A percentile compares a stretch with the other conserved stretches of the same genome.
Evolutionary conservation across 2,888 invertebrate species (phyloP).

Genomic region (Ectropis crepuscularia): DNA sequence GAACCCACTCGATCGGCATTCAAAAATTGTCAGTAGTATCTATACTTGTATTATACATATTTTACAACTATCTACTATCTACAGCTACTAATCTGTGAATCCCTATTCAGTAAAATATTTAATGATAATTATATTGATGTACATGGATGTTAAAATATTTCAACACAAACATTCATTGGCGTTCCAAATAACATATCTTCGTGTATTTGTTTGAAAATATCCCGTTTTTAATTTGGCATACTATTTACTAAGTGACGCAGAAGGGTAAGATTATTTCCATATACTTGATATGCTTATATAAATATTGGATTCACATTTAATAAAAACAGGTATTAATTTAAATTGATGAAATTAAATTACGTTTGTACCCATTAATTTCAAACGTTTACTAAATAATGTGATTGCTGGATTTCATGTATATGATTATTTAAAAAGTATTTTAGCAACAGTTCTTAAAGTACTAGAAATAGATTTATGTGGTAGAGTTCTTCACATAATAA

Average conservation of each 20-base stretch:
- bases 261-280: constrained; percentile 24
- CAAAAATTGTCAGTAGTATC: neutral
- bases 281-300: neutral
- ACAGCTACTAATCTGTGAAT: no score
- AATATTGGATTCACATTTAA: no score
- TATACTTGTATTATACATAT: neutral
- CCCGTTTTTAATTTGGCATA: constrained; percentile 2
- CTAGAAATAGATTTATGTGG: no score
- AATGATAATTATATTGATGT: constrained; percentile 1
- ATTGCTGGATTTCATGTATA: no score
- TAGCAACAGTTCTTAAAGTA: no score
- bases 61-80: neutral
- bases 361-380: no score
- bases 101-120: neutral
- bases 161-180: constrained; percentile 6
- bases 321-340: no score
- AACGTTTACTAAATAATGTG: no score
- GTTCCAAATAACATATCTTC: constrained; percentile 17
- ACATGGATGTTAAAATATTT: neutral
- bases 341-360: no score
- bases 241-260: constrained; percentile 18
- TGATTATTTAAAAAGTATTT: no score
- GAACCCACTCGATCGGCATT: no score
- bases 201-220: constrained; percentile 6
- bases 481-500: no score